Evolutionary conservation across 2,797 vertebrate species (phyloP).

Genomic region (Melanotaenia pygmaea): DNA sequence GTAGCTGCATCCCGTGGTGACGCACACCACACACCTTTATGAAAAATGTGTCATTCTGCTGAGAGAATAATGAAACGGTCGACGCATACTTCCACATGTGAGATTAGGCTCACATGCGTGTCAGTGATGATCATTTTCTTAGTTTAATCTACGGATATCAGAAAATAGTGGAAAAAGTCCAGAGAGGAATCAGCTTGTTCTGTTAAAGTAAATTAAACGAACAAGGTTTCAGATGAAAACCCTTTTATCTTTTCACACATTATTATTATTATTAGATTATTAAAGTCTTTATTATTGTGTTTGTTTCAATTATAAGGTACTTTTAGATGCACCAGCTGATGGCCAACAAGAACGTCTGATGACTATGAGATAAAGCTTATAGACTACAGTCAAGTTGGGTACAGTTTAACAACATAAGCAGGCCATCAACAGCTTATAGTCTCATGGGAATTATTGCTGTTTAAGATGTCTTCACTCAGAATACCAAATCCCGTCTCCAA

Average conservation of each 20-base stretch:
- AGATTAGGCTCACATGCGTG: conserved; percentile 1
- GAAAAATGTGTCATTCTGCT: conserved; percentile 23
- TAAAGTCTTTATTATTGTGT: background rate
- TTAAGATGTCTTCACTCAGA: background rate
- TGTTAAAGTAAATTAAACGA: background rate
- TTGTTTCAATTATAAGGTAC: no score
- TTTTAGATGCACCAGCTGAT: no score
- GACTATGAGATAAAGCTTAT: no score
- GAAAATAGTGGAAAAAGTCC: background rate
- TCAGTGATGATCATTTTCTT: conserved; percentile 2
- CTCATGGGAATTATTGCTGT: no score
- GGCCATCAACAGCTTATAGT: no score
- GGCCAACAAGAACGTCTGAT: no score
- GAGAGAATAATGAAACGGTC: background rate
- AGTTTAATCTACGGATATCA: background rate
- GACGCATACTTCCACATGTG: conserved; percentile 2
- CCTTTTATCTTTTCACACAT: background rate
- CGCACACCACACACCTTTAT: conserved; percentile 23
- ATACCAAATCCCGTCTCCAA: background rate
- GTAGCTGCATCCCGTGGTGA: conserved; percentile 35
- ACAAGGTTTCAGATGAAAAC: background rate
- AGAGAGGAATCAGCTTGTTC: background rate
- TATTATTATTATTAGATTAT: background rate
- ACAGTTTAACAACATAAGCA: no score
- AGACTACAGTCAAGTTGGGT: no score